Evolutionary conservation across 2,888 invertebrate species (phyloP).

Genomic region (Lepeophtheirus nordmannii): DNA sequence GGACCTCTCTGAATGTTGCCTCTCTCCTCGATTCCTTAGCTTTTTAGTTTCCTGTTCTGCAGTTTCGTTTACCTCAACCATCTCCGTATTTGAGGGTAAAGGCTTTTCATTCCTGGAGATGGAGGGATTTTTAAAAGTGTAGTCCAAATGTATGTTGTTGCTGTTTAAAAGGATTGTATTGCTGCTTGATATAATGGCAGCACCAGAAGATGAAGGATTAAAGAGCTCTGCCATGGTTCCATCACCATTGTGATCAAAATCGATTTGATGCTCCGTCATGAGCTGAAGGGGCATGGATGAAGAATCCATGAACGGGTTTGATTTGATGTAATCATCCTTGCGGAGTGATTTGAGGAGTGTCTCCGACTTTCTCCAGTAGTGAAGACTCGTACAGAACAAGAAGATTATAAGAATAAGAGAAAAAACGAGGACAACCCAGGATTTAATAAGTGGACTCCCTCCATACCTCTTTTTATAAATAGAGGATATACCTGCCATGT

Average conservation of each 20-base stretch:
- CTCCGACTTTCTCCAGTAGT: slow-evolving; percentile 18
- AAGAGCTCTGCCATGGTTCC: not conserved
- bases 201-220: not conserved
- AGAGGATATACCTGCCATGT: not conserved
- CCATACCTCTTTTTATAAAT: not conserved
- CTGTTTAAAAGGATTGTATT: no score
- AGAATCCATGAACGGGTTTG: not conserved
- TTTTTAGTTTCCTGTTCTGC: no score
- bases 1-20: no score
- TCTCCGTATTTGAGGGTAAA: no score
- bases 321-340: not conserved
- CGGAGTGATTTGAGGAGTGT: not conserved
- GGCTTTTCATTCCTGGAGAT: no score
- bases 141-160: no score
- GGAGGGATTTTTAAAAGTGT: no score
- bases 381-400: slow-evolving; percentile 1
- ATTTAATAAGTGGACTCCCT: not conserved
- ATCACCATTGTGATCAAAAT: not conserved
- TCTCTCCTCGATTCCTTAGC: no score
- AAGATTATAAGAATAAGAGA: not conserved
- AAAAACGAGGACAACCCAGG: slow-evolving; percentile 10
- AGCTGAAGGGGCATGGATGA: not conserved
- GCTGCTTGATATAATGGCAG: not conserved
- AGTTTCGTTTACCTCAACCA: no score
- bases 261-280: not conserved